These are phyloP conservation scores for Zaprionus ornatus DNA, from an alignment of 1,140 invertebrate species.

Conservation along the genomic window DNA sequence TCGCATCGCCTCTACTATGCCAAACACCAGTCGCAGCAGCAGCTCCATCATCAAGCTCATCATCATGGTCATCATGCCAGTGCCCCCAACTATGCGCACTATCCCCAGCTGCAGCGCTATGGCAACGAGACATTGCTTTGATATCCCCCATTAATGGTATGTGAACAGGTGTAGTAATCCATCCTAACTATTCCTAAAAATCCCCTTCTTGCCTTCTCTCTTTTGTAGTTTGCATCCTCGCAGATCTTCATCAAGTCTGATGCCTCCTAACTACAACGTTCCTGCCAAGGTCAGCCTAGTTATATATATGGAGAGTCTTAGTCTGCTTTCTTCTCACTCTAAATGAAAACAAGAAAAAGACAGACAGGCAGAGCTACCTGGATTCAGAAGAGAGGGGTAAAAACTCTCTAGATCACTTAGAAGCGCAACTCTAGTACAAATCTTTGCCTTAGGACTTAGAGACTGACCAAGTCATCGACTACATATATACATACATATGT, in stretches of 20 bases:
- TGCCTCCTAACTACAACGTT: constrained; percentile 16
- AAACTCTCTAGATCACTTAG: neutral
- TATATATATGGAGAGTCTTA: neutral
- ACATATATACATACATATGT: neutral
- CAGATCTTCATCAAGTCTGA: neutral
- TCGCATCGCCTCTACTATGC: constrained; percentile 65
- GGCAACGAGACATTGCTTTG: constrained; percentile 71
- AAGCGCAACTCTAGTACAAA: neutral
- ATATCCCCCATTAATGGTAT: constrained; percentile 4
- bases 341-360: neutral
- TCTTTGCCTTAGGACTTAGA: neutral
- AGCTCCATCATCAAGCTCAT: neutral
- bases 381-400: neutral
- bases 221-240: neutral
- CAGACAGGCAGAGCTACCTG: neutral
- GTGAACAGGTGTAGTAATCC: neutral
- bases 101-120: constrained; percentile 60
- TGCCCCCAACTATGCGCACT: constrained; percentile 38
- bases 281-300: constrained; percentile 30
- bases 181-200: neutral
- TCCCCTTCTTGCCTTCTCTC: neutral
- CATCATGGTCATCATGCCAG: constrained; percentile 30
- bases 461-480: neutral
- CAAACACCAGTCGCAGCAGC: constrained; percentile 34
- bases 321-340: neutral